Percentiles rank a stretch among this genome's conserved stretches.
phyloP scores from a whole-genome alignment of 2,113 vertebrate species.

The Erpornis zantholeuca region DNA sequence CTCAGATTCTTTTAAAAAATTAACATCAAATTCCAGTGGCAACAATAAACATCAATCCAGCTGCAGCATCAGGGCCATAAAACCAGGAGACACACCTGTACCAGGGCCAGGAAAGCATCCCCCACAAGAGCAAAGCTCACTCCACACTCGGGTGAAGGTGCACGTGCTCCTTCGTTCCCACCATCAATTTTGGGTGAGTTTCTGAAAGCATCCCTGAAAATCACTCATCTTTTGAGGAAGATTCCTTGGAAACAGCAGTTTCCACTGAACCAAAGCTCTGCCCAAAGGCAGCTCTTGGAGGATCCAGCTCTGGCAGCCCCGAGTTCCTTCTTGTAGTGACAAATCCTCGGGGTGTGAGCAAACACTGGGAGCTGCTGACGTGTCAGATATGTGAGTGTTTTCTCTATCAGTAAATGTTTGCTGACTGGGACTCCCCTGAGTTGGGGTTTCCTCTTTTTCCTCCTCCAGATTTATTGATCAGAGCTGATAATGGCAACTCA shows the following conservation, averaged over 20 bases:
- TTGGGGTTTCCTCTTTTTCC: constrained; percentile 48
- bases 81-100: background rate
- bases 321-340: constrained; percentile 36
- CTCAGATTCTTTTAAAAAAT: background rate
- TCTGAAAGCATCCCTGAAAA: background rate
- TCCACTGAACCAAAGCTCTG: background rate
- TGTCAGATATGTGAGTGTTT: constrained; percentile 79
- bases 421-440: constrained; percentile 72
- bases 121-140: background rate
- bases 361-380: constrained; percentile 78
- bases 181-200: background rate
- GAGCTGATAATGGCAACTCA: constrained; percentile 33
- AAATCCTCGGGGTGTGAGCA: constrained; percentile 67
- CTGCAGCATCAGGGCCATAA: background rate
- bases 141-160: background rate
- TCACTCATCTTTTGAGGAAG: background rate
- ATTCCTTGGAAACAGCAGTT: background rate
- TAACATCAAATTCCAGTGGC: background rate
- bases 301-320: constrained; percentile 53
- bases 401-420: constrained; percentile 73
- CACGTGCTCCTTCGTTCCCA: background rate
- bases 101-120: background rate
- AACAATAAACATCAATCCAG: background rate
- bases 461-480: constrained; percentile 44
- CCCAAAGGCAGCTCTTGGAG: background rate